Evolutionary conservation across 2,888 invertebrate species (phyloP).

Genomic region (Agriopis leucophaearia): DNA sequence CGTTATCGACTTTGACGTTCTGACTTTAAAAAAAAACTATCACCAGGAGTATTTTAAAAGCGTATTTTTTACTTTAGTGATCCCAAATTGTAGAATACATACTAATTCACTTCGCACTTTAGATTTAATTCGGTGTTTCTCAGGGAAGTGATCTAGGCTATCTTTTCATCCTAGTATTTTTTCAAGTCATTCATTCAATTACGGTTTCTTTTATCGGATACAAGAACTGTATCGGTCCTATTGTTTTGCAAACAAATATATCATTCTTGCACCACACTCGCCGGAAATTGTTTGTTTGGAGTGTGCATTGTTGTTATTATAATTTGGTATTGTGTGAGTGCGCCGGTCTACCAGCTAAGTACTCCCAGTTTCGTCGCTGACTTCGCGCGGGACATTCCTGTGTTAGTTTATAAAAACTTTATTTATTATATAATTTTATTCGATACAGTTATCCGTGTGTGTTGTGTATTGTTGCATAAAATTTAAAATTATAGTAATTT

Average conservation of each 20-base stretch:
- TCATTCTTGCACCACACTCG: slow-evolving; percentile 49
- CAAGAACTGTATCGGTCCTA: background rate
- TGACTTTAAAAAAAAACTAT: background rate
- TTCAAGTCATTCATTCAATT: background rate
- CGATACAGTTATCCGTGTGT: slow-evolving; percentile 2
- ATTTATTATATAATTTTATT: slow-evolving; percentile 1
- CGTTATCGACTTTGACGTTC: slow-evolving; percentile 3
- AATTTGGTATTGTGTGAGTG: slow-evolving; percentile 68
- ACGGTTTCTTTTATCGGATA: slow-evolving; percentile 1
- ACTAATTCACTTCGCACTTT: background rate
- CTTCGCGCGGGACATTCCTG: slow-evolving; percentile 33
- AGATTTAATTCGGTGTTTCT: slow-evolving; percentile 3
- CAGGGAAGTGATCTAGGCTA: slow-evolving; percentile 26
- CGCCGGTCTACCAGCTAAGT: slow-evolving; percentile 27
- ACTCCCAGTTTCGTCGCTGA: slow-evolving; percentile 32
- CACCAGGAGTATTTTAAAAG: background rate
- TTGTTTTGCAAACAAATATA: slow-evolving; percentile 18
- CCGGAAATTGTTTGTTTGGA: slow-evolving; percentile 70
- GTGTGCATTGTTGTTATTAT: slow-evolving; percentile 74
- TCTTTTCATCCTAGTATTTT: slow-evolving; percentile 24
- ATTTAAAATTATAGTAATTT: background rate
- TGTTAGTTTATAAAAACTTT: slow-evolving; percentile 5
- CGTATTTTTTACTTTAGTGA: background rate
- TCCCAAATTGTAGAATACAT: background rate
- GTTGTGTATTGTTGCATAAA: background rate